Conservation (phyloP, 64 coral and sea anemone species). For the Hydrozoanthus tunicans region DNA sequence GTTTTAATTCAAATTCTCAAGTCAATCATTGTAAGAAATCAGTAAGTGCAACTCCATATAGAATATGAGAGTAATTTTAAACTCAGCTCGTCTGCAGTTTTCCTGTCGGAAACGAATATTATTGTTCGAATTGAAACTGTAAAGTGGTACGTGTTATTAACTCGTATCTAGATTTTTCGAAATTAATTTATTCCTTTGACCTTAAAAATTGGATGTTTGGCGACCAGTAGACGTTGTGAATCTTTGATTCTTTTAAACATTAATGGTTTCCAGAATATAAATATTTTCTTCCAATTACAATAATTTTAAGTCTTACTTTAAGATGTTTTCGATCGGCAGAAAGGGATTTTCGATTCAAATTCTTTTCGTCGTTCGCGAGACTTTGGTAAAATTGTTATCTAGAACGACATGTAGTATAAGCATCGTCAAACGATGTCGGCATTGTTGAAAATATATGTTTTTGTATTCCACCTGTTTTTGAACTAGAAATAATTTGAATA, state of each 20-base stretch:
- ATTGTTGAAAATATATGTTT: not conserved
- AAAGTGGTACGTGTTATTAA: slow-evolving; percentile 7
- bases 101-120: slow-evolving; percentile 2
- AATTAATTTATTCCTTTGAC: slow-evolving; percentile 54
- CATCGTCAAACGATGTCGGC: not conserved
- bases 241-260: slow-evolving; percentile 50
- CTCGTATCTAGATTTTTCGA: slow-evolving; percentile 32
- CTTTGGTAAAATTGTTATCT: not conserved
- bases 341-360: not conserved
- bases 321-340: too few relatives aligned
- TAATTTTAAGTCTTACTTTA: not conserved
- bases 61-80: not conserved
- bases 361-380: not conserved
- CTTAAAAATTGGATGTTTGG: not conserved
- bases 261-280: slow-evolving; percentile 40
- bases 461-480: slow-evolving; percentile 43
- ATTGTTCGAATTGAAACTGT: not conserved
- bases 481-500: slow-evolving; percentile 61
- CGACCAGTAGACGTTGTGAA: not conserved
- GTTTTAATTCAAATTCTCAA: not conserved
- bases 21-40: not conserved
- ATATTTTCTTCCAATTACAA: slow-evolving; percentile 16
- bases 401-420: not conserved
- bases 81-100: not conserved
- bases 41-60: not conserved